Conservation (phyloP, 2,113 vertebrate genomes). For the Phylloscopus trochiloides region DNA sequence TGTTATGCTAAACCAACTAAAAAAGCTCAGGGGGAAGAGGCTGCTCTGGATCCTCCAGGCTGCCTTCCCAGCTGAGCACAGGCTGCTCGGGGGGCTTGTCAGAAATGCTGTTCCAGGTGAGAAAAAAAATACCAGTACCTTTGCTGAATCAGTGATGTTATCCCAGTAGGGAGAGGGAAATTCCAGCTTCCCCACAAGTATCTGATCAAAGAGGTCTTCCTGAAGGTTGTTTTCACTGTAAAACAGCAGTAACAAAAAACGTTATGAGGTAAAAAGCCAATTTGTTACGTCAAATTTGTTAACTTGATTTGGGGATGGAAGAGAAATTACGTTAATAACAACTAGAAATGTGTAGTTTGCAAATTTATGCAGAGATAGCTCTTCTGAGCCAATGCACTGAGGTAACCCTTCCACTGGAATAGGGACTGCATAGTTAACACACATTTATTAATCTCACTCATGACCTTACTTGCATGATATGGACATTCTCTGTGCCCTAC, state of each 20-base stretch:
- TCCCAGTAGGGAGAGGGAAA: constrained; percentile 98
- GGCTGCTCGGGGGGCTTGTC: neutral
- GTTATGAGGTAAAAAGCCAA: neutral
- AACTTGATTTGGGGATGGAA: neutral
- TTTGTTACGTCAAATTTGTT: neutral
- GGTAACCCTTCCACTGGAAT: neutral
- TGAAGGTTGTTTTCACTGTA: constrained; percentile 92
- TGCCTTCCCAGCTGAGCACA: neutral
- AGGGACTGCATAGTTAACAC: neutral
- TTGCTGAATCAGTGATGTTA: constrained; percentile 91
- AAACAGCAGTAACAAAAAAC: neutral
- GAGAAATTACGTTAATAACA: neutral
- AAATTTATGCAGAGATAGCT: neutral
- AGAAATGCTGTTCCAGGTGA: neutral
- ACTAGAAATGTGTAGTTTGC: neutral
- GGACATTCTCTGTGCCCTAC: neutral
- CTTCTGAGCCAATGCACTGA: neutral
- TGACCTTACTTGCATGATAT: neutral
- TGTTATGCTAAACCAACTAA: neutral
- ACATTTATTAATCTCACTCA: neutral
- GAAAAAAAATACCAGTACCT: constrained; percentile 71
- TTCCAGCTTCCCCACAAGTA: constrained; percentile 88
- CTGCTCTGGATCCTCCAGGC: neutral
- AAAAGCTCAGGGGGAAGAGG: neutral
- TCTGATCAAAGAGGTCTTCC: constrained; percentile 97